Evolutionary conservation across 1,140 invertebrate genomes (phyloP), one percentile per base, ranked within the genome.

Genomic region (Drosophila sp.): DNA sequence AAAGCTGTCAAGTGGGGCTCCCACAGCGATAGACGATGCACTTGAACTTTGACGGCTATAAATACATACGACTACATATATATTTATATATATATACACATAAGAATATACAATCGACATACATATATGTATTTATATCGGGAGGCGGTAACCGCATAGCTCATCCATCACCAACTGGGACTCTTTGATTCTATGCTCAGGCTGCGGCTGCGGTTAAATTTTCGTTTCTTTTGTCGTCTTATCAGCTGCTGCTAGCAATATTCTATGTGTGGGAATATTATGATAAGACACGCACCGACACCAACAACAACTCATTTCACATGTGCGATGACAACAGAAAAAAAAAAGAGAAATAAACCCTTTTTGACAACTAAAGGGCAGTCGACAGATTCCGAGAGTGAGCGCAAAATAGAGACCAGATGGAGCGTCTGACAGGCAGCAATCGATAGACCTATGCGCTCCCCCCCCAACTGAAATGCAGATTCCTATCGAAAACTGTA

Each of bases 11-110:
- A 5, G 8, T 16, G 54, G 13, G 58, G 66, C 70, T 67, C 70
- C 70, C 70, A 72, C 63, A 72, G 70, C 70, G 70, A 72, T 72
- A 67, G 56, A 53, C 21, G 54, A 14, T 67, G 70, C 63, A 72
- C 63, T 72, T 67, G 70, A 72, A 67, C 57, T 62, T 38, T 70
- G 38, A 45, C 58, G 48, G 40, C 63, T 72, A 72, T 67, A 72
- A 72, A 72, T 72, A 72, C 16, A 46, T 5, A 4, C 3, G 11
- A 9, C 8, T 11, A 36, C 34, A 36, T 36, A 25, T 48, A 13
- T 18, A 2, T 11, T 8, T 14, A n/a, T 14, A 16, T 18, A 16
- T 1, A 7, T 25, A 48, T 7, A 41, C 4, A 41, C 13, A 14
- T 14, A 41, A 13, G n/a, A n/a, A 41, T 13, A 4, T 4, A 38